Base-by-base conservation (phyloP, 2,888 invertebrate genomes). In the Toxonevra muliebris region DNA sequence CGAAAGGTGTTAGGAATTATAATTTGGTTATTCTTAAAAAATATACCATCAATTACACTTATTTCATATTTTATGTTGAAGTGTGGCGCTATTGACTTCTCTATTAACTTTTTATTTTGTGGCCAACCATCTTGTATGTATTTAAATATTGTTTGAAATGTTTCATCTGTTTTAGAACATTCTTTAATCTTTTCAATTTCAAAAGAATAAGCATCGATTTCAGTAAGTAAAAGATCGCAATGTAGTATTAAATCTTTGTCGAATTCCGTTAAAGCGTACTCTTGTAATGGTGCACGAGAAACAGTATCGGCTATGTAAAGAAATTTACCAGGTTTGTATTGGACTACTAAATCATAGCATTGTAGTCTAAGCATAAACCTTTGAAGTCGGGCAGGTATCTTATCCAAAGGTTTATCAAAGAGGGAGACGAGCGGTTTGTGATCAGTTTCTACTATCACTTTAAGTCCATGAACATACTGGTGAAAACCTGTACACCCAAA, bases 231-330 rank as follows among this genome's bases (percentile, higher is more conserved):
- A 53, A 72, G 66, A 48, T 71, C 66, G 30, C 71, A 74, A 65
- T 72, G 71, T 2, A 71, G 50, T n/a, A 43, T n/a, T 17, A 75
- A 19, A 1, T 71, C 70, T 45, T 68, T 64, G 43, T 73, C 72
- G 19, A 73, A 45, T 19, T 69, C 69, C 8, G 55, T 15, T 43
- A 72, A 45, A 8, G 69, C 19, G n/a, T 54, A 62, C 53, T 68
- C 59, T 11, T 43, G 50, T 41, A 69, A 60, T 2, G 69, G 65
- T 0, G 73, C 90, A 89, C 63, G 87, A 86, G 74, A 80, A 80
- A 63, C 85, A 83, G 17, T 90, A 90, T 72, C 73, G 11, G 73
- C 71, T 3, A 71, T 69, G 52, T 60, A 72, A n/a, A 74, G 42
- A n/a, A 68, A 50, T 30, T 68, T 71, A 9, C 71, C 71, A 10